Conservation (phyloP, 1,140 invertebrate genomes). For the Philotrypesis tridentata region DNA sequence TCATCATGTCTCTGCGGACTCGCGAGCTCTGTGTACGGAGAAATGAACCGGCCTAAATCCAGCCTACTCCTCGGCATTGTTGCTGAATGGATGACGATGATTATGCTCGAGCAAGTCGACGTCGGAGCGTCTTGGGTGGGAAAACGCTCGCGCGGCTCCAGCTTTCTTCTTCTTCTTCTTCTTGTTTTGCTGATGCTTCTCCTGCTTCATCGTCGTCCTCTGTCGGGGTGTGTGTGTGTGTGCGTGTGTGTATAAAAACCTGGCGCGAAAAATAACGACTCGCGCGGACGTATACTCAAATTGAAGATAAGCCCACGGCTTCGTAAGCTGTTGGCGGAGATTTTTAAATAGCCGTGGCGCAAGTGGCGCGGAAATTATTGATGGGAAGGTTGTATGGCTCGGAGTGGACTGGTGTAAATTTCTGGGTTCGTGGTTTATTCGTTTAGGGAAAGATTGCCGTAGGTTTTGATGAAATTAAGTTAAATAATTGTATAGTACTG, state of each 20-base stretch:
- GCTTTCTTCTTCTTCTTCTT: too few species aligned
- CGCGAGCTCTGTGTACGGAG: background rate
- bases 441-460: too few species aligned
- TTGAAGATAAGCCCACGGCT: background rate
- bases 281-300: background rate
- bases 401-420: too few species aligned
- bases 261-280: background rate
- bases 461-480: too few species aligned
- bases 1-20: background rate
- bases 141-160: background rate
- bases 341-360: background rate
- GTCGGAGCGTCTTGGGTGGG: slow-evolving; percentile 4
- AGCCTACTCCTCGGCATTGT: background rate
- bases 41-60: slow-evolving; percentile 32
- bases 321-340: background rate
- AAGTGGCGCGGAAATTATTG: too few species aligned
- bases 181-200: too few species aligned
- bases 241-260: too few species aligned
- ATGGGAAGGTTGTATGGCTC: too few species aligned
- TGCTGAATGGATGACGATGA: background rate
- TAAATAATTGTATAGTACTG: too few species aligned
- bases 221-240: too few species aligned
- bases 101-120: background rate
- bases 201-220: too few species aligned
- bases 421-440: too few species aligned